A percentile compares a stretch with the other conserved stretches of the same genome.
These are phyloP conservation scores for Petrophora chlorosata DNA, from an alignment of 2,888 invertebrate genomes.

Conservation along the genomic window DNA sequence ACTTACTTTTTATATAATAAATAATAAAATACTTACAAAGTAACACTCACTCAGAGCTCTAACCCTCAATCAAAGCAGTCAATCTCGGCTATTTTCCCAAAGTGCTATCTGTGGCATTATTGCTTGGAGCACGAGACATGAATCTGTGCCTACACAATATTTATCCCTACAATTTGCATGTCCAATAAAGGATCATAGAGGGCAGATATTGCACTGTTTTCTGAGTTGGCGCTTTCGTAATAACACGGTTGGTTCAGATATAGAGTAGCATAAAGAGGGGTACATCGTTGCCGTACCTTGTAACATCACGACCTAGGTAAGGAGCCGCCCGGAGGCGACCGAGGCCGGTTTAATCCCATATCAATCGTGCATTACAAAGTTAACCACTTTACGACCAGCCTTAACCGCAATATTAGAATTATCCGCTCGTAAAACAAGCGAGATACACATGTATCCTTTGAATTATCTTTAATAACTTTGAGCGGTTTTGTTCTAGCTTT, in stretches of 20 bases:
- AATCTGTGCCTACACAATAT: conserved; percentile 11
- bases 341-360: conserved; percentile 4
- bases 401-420: neutral
- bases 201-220: conserved; percentile 20
- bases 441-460: too few species aligned
- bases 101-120: neutral
- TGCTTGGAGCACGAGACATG: neutral
- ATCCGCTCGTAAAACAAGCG: neutral
- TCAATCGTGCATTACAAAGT: conserved; percentile 8
- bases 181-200: conserved; percentile 24
- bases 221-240: conserved; percentile 20
- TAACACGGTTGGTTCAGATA: conserved; percentile 20
- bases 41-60: too few species aligned
- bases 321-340: conserved; percentile 4
- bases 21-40: too few species aligned
- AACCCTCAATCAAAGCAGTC: neutral
- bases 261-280: conserved; percentile 6
- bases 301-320: conserved; percentile 7
- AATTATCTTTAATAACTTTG: too few species aligned
- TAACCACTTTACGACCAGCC: neutral
- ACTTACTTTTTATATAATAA: too few species aligned
- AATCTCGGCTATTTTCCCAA: conserved; percentile 5
- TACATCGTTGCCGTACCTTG: neutral
- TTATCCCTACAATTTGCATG: conserved; percentile 24
- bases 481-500: too few species aligned